These are phyloP conservation scores for Tonatia bakeri DNA, from an alignment of 2,113 vertebrate species.

Conservation along the genomic window DNA sequence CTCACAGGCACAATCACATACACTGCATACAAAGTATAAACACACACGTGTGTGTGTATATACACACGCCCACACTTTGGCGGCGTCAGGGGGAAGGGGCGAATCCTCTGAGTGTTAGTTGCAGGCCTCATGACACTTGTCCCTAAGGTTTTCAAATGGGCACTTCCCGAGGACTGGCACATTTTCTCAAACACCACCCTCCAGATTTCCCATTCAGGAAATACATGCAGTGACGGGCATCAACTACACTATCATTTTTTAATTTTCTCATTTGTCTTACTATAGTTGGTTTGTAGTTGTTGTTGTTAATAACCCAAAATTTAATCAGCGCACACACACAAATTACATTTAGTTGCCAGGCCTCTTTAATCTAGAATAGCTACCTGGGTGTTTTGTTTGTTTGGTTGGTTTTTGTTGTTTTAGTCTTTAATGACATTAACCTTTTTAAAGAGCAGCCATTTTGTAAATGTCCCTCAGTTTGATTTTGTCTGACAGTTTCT, in stretches of 20 bases:
- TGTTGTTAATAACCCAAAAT: neutral
- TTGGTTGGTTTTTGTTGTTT: neutral
- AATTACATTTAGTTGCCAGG: neutral
- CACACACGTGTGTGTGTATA: neutral
- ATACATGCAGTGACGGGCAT: neutral
- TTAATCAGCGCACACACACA: neutral
- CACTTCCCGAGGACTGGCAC: neutral
- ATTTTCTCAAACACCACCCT: neutral
- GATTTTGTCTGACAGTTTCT: neutral
- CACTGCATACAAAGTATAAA: neutral
- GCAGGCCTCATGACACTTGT: neutral
- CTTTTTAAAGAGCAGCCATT: neutral
- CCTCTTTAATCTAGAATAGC: neutral
- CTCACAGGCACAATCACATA: neutral
- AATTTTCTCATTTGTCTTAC: neutral
- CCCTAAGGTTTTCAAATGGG: neutral
- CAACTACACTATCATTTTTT: neutral
- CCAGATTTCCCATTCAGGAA: neutral
- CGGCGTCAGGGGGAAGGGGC: rapidly evolving
- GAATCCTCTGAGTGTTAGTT: neutral
- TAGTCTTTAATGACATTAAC: neutral
- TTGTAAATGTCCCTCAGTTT: neutral
- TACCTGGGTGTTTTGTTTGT: neutral
- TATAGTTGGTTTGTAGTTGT: neutral
- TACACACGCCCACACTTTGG: neutral